Evolutionary conservation across 2,113 vertebrate genomes (phyloP), one percentile per base, ranked within the genome.

Genomic region (Thomomys bottae): DNA sequence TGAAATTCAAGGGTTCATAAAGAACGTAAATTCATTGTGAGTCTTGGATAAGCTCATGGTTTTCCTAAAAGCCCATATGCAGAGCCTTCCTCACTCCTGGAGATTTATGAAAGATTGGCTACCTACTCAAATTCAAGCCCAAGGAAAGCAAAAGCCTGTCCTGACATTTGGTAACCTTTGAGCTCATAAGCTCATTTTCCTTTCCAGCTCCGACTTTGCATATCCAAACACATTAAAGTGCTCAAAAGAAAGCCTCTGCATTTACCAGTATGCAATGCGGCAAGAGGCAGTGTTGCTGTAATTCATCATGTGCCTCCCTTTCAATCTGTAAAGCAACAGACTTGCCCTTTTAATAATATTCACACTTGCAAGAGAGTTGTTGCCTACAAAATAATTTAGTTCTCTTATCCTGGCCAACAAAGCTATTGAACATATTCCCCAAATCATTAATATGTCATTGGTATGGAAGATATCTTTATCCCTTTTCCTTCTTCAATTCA

Each of bases 151-250:
- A 59, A 84, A n/a, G 3, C 7, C 49, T 54, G 26, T n/a, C 61
- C 11, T 5, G 38, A 32, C 12, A 0, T 45, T 85, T 64, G 40
- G 42, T 87, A 66, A 64, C 61, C 76, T 61, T 84, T 40, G 75
- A 87, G 36, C 30, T 91, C 72, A 66, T 61, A 54, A 72, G 67
- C 21, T 87, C 82, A 63, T 77, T 84, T 92, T 91, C 54, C 45
- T 87, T 54, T 84, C 42, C 38, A 61, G 36, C 36, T 2, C 57
- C 72, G 42, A 32, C 32, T 81, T 42, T 76, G 34, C 9, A 40
- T 59, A 75, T n/a, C 72, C 64, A 68, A 84, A 72, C 28, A 84
- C 18, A 73, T 14, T 28, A 68, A 82, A 45, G 11, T 67, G 28
- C 34, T 93, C n/a, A 36, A 6, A 32, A 83, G 71, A 67, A 85